A percentile compares a stretch with the other conserved stretches of the same genome.
These are phyloP conservation scores for Puntigrus tetrazona DNA, from an alignment of 2,113 vertebrate genomes.

Conservation along the genomic window DNA sequence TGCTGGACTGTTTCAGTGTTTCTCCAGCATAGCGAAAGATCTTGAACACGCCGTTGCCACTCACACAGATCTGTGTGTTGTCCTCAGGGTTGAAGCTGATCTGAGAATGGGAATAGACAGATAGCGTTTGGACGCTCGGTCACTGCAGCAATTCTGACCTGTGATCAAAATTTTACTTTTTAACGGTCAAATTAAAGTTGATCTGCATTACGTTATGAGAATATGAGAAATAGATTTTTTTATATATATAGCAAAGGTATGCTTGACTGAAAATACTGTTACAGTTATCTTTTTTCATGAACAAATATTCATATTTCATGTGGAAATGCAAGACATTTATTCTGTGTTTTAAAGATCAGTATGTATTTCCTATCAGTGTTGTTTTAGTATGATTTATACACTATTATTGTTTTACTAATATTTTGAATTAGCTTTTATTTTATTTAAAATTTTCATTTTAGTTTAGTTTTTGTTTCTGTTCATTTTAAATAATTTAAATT, in stretches of 20 bases:
- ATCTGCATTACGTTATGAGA: not conserved
- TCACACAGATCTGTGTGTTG: slow-evolving; percentile 85
- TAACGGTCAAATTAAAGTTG: not conserved
- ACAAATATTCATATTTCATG: not conserved
- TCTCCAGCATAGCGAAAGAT: slow-evolving; percentile 84
- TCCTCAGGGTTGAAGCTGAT: slow-evolving; percentile 91
- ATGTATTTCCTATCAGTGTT: not conserved
- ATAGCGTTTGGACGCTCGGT: not conserved
- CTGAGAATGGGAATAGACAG: slow-evolving; percentile 64
- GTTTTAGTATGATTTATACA: not conserved
- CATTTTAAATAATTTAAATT: not conserved
- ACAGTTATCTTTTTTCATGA: not conserved
- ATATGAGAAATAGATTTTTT: not conserved
- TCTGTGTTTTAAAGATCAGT: not conserved
- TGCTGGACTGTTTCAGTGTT: slow-evolving; percentile 83
- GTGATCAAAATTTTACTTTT: not conserved
- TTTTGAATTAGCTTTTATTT: not conserved
- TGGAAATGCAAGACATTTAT: not conserved
- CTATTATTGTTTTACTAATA: not conserved
- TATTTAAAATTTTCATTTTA: not conserved
- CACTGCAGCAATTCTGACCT: not conserved
- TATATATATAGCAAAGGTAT: not conserved
- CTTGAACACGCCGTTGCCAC: slow-evolving; percentile 85
- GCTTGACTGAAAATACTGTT: not conserved
- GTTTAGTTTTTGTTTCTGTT: not conserved